Percentiles rank a stretch among this genome's conserved stretches.
phyloP scores from a whole-genome alignment of 2,797 vertebrate genomes.

The Trematomus bernacchii region DNA sequence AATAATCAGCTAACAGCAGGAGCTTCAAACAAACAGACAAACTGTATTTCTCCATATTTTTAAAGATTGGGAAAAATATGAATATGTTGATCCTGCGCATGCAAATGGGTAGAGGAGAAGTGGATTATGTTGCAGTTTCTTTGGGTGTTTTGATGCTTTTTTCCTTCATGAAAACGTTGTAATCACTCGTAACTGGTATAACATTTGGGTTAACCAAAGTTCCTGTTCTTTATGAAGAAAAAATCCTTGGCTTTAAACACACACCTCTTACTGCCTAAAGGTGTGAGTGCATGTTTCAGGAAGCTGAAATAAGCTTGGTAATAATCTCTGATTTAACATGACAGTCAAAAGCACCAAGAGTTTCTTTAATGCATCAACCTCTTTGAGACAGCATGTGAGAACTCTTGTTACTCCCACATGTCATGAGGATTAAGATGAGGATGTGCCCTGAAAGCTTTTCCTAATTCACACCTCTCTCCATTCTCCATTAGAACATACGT shows the following conservation, averaged over 20 bases:
- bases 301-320: neutral
- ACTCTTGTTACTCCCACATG: neutral
- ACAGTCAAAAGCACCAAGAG: neutral
- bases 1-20: conserved; percentile 2
- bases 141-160: neutral
- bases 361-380: conserved; percentile 15
- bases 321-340: conserved; percentile 15
- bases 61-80: neutral
- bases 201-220: neutral
- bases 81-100: conserved; percentile 5
- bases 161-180: neutral
- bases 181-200: neutral
- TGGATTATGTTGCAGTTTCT: neutral
- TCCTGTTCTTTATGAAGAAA: neutral
- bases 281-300: neutral
- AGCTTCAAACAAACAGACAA: conserved; percentile 1
- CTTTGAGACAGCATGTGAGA: conserved; percentile 11
- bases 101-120: neutral
- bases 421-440: conserved; percentile 17
- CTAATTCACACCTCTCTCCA: conserved; percentile 5
- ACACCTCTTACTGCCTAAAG: neutral
- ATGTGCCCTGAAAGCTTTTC: conserved; percentile 11
- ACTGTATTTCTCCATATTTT: neutral
- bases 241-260: neutral
- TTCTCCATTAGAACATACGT: conserved; percentile 21